These are phyloP conservation scores for Amblyopsis rosae DNA, from an alignment of 2,113 vertebrate species.

Conservation along the genomic window DNA sequence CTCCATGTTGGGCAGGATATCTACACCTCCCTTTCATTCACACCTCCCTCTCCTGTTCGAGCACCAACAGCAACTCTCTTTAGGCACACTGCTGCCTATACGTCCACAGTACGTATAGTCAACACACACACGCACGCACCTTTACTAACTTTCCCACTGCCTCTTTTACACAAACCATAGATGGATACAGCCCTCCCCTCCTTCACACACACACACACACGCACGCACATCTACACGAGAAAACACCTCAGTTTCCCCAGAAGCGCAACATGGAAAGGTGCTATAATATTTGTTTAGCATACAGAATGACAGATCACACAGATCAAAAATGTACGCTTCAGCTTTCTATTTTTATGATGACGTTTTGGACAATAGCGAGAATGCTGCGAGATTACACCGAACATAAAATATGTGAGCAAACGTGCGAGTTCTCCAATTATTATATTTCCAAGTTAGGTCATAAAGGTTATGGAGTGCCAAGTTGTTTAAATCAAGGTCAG, in stretches of 20 bases:
- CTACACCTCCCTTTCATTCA: constrained; percentile 56
- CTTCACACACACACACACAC: background rate
- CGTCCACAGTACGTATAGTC: constrained; percentile 1
- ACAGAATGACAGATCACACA: too few species aligned
- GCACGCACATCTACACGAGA: constrained; percentile 1
- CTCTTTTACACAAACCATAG: too few species aligned
- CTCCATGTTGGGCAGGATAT: constrained; percentile 61
- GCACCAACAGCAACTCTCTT: constrained; percentile 51
- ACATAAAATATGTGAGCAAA: too few species aligned
- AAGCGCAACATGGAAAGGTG: background rate
- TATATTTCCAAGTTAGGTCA: too few species aligned
- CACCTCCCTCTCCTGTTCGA: constrained; percentile 51
- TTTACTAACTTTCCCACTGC: background rate
- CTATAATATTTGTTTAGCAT: too few species aligned
- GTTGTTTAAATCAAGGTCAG: too few species aligned
- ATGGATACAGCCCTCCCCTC: background rate
- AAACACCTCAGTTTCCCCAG: constrained; percentile 4
- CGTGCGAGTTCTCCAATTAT: too few species aligned
- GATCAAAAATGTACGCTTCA: too few species aligned
- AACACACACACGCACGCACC: background rate
- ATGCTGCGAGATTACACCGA: too few species aligned
- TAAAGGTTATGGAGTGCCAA: too few species aligned
- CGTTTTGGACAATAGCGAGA: too few species aligned
- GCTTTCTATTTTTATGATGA: too few species aligned
- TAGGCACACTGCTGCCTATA: constrained; percentile 13